Base-by-base conservation (phyloP, 1,140 invertebrate species). In the Ooceraea biroi region DNA sequence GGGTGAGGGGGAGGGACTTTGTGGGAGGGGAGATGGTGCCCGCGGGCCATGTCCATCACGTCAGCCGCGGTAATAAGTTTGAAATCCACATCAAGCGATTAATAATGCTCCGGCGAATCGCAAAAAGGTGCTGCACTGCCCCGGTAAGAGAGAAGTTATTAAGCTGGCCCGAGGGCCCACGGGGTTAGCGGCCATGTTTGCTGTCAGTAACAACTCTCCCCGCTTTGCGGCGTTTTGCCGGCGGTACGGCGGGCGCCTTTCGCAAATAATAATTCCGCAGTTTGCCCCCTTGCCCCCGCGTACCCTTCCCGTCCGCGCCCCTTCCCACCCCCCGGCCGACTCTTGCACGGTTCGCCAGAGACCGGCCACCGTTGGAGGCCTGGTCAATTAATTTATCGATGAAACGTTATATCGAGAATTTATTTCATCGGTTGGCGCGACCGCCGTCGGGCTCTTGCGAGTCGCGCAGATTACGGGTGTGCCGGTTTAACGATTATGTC, bases 41-140 rank as follows among this genome's bases (percentile, higher is more conserved):
- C 85, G 55, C 72, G 46, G 88, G 89, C 86, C 83, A 88, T 89
- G 88, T 90, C 88, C 85, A 83, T 90, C 91, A 89, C 88, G 91
- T 92, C 91, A 92, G 88, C 83, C 85, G 83, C 80, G 86, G 90
- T 90, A 92, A 91, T 91, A 92, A 92, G 90, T 93, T 92, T 92
- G 91, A 92, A 93, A 93, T 93, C 85, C 90, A 85, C 89, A 93
- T 93, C 88, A 90, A 88, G 84, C 91, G 90, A 93, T 93, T 93
- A 93, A 93, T 93, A 93, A 93, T 90, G 89, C 91, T 91, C 83
- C 85, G 85, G 83, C 84, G 84, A 93, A 92, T 90, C 87, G 83
- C 90, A 90, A 91, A 92, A 92, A 91, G 91, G 91, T 91, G 87
- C 82, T 86, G 89, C 85, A 76, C 85, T 44, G 83, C 82, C 46